These are phyloP conservation scores for Rhodinocichla rosea DNA, from an alignment of 2,113 vertebrate genomes.

Conservation along the genomic window DNA sequence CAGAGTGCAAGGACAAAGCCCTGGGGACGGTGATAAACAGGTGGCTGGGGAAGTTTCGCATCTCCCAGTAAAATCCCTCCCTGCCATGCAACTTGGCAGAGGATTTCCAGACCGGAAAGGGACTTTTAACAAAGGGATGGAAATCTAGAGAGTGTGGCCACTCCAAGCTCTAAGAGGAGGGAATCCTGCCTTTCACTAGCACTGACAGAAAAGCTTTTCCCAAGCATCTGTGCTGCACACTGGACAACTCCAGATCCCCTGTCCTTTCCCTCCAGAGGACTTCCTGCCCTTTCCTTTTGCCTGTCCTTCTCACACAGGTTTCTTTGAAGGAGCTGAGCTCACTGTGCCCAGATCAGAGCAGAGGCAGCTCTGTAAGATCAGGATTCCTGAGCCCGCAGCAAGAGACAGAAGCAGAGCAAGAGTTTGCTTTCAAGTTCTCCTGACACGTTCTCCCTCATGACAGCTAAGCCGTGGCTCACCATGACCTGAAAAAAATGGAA, in stretches of 20 bases:
- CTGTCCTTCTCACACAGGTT: background rate
- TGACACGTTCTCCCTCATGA: background rate
- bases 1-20: background rate
- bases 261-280: background rate
- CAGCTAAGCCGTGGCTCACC: background rate
- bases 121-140: background rate
- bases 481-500: background rate
- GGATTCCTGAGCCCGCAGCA: background rate
- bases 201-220: background rate
- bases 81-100: background rate
- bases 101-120: background rate
- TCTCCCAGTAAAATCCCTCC: background rate
- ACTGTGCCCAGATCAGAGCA: background rate
- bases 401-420: background rate
- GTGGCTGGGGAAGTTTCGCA: background rate
- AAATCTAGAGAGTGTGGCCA: fast-evolving
- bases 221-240: background rate
- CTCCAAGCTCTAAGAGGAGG: background rate
- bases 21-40: background rate
- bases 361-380: background rate
- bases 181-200: background rate
- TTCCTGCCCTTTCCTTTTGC: background rate
- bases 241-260: background rate
- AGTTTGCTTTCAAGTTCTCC: background rate
- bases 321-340: background rate